Base-by-base conservation (phyloP, 2,888 invertebrate genomes). In the Teleiodes luculella region DNA sequence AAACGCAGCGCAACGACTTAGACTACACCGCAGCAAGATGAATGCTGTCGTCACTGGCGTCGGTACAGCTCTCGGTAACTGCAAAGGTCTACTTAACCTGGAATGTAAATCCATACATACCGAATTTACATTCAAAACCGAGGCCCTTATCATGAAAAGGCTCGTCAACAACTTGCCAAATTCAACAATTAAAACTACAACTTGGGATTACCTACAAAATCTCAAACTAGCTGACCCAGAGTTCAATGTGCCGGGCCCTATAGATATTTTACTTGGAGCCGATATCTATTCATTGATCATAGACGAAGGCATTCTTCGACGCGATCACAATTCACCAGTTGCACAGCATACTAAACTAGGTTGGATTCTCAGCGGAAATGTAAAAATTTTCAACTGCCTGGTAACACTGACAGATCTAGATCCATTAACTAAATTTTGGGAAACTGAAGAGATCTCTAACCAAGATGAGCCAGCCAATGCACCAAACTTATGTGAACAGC, bases 81-180 rank as follows among this genome's bases (percentile, higher is more conserved):
- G 52, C 13, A 52, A 52, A 43, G 52, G 47, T 2, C 8, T 8
- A 1, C 2, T 47, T 2, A 30, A 31, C 14, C 5, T 54, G 7
- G n/a, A 4, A 11, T 49, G 35, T 13, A 33, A 13, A 28, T 58
- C 58, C 3, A 54, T 58, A 1, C 39, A 56, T n/a, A 45, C 28
- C 6, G 31, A 56, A 11, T 58, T 50, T 33, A 52, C 52, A 1
- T 48, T 58, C 24, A 45, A 43, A 2, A 39, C 28, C 5, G 47
- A 41, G 4, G 55, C 33, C 11, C 30, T 57, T 13, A 50, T 56
- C 3, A 60, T 58, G 56, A 33, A 53, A 2, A 53, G 28, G n/a
- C 33, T 59, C 41, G 53, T 57, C 7, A 59, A 55, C 6, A 51
- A 43, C n/a, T 50, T 59, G 33, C 56, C 59, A 18, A 57, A 49